Base-by-base conservation (phyloP, 2,113 vertebrate genomes). In the Argyrosomus japonicus region DNA sequence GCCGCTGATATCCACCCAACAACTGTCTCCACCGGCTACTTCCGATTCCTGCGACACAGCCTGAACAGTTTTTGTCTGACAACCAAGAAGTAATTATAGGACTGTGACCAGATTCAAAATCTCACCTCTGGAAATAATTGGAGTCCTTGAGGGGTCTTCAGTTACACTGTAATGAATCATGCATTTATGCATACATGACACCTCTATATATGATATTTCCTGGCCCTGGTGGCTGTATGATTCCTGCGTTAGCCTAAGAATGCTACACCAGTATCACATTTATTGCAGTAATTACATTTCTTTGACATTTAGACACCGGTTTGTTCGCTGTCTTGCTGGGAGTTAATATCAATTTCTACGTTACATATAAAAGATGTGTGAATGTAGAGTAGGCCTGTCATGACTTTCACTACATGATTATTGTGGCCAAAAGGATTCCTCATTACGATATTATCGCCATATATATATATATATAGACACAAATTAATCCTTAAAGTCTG, bases 11-110 rank as follows among this genome's bases (percentile, higher is more conserved):
- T 54, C 60, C 32, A 62, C 72, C 68, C 75, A 65, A 63, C 75
- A 75, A 78, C 79, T 70, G 64, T 75, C 75, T 84, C 65, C 54
- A 77, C 70, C 53, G 58, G 70, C 72, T 79, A 17, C 72, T 70
- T 72, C 62, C 53, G 53, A 75, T 85, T 83, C 62, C 68, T 61
- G 51, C 70, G 69, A 80, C 72, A 62, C 63, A 77, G 51, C 51
- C 71, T 75, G 36, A 83, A 71, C 43, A 8, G 21, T 74, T 74
- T 84, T 40, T 68, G 72, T 75, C 68, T 82, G 71, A 84, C 65
- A 73, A 62, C 87, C 71, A 84, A 71, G 43, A 82, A 79, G 40
- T 63, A 76, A 87, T 86, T 86, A 83, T 51, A 77, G 75, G 57
- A 78, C 65, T 77, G 68, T 77, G 81, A 88, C 70, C 54, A 47